Base-by-base conservation (phyloP, 2,113 vertebrate species). In the Nyctereutes procyonoides region DNA sequence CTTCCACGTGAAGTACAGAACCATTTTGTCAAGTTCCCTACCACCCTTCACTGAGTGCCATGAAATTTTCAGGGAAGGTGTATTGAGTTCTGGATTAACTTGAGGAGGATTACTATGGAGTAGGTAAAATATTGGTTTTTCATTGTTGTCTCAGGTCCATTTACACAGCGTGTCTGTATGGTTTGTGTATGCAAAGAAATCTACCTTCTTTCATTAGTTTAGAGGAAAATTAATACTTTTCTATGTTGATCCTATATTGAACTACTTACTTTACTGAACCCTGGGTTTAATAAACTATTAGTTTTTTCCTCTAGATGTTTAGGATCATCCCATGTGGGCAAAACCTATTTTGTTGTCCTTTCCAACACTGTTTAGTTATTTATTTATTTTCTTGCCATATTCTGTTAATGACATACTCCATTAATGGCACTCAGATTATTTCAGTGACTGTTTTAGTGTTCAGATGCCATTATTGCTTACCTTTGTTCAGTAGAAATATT, bases 81-180 rank as follows among this genome's bases (percentile, higher is more conserved):
- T 20, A 4, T 10, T 48, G 48, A 58, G 6, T 5, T 55, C 22
- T 1, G 14, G 48, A 43, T 20, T 60, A 67, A 58, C 14, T n/a
- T 24, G 0, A 6, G 62, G 48, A 28, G 22, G 30, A 58, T 32
- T 3, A 2, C 43, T 48, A 8, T 8, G 1, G 13, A 56, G 19
- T 12, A 13, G 3, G 51, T 55, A 58, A 30, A 20, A 22, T 13
- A 2, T 13, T 4, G 58, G 32, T 7, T 53, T 67, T 32, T 20
- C 32, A 0, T 11, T 53, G 13, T 5, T 69, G 14, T 14, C 60
- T 69, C 3, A 4, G 3, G 35, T 53, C 8, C 13, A 1, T 16
- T 2, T 10, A 15, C 4, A 7, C 5, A 1, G 13, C 7, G 2
- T 10, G 14, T 55, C 38, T 35, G 0, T 16, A 0, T 19, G 35